Conservation (phyloP, 2,797 vertebrate genomes). For the Fundulus diaphanus region DNA sequence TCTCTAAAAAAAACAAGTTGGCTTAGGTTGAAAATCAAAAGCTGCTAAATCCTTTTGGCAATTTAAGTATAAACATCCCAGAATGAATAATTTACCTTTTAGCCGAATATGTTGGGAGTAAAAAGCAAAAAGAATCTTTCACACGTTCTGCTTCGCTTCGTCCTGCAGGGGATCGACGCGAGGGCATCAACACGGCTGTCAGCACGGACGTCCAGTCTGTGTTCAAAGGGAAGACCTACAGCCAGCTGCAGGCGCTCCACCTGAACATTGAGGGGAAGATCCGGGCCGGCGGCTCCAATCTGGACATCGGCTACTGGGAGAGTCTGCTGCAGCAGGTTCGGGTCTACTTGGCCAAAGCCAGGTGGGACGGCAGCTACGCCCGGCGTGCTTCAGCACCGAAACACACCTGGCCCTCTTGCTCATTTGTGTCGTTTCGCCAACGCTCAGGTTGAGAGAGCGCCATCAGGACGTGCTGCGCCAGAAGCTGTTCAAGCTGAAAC, state of each 20-base stretch:
- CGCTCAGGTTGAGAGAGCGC: slow-evolving; percentile 89
- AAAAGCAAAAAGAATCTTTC: not conserved
- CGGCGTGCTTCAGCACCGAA: no score
- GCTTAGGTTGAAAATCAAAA: not conserved
- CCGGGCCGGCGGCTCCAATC: slow-evolving; percentile 90
- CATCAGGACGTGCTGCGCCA: slow-evolving; percentile 97
- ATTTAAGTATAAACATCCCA: not conserved
- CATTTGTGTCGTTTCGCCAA: not conserved
- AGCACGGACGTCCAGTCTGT: slow-evolving; percentile 93
- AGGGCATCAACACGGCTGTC: slow-evolving; percentile 96
- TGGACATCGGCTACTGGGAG: slow-evolving; percentile 99
- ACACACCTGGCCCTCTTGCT: no score
- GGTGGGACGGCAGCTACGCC: slow-evolving; percentile 72
- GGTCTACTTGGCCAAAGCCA: slow-evolving; percentile 96
- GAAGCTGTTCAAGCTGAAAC: slow-evolving; percentile 97
- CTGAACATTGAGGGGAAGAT: slow-evolving; percentile 95
- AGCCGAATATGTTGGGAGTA: not conserved
- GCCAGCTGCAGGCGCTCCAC: slow-evolving; percentile 93
- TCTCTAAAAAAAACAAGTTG: not conserved
- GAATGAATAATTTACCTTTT: not conserved
- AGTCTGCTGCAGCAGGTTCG: slow-evolving; percentile 95
- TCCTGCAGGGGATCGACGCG: slow-evolving; percentile 90
- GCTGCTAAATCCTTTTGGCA: not conserved
- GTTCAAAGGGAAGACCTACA: slow-evolving; percentile 98
- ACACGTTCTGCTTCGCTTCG: not conserved